A percentile compares a stretch with the other conserved stretches of the same genome.
These are phyloP conservation scores for Nothura maculosa DNA, from an alignment of 2,797 vertebrate species.

Conservation along the genomic window DNA sequence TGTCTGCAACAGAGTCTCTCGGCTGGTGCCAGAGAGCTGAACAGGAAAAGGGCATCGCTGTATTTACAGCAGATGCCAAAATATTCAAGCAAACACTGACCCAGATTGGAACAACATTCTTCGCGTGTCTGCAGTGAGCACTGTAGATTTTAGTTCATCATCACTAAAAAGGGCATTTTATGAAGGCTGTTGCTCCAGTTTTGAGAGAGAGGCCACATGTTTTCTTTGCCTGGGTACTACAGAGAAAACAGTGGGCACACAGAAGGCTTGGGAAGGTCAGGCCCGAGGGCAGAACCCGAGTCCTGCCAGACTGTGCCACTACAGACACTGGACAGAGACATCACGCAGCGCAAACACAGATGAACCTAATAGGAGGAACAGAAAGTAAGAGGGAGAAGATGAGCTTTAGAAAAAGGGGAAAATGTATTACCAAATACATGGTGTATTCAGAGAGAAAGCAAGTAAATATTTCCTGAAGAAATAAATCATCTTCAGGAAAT, in stretches of 20 bases:
- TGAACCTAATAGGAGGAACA: neutral
- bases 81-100: conserved; percentile 2
- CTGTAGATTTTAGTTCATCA: conserved; percentile 10
- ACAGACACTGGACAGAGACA: neutral
- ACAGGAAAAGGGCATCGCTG: neutral
- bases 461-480: no score
- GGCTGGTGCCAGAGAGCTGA: conserved; percentile 6
- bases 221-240: conserved; percentile 11
- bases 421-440: neutral
- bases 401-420: neutral
- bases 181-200: conserved; percentile 15
- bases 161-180: conserved; percentile 7
- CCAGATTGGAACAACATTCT: conserved; percentile 34
- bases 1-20: neutral
- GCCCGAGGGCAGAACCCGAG: neutral
- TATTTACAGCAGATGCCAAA: conserved; percentile 24
- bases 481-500: neutral
- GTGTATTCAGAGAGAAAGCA: no score
- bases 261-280: conserved; percentile 4
- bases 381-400: neutral
- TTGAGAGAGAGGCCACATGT: neutral
- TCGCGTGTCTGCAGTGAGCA: neutral
- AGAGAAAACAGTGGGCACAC: neutral
- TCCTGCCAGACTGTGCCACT: neutral
- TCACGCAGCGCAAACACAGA: neutral